Percentiles rank a stretch among this genome's conserved stretches.
Evolutionary conservation across 2,113 vertebrate genomes (phyloP).

Genomic region (Myanophis thanlyinensis): DNA sequence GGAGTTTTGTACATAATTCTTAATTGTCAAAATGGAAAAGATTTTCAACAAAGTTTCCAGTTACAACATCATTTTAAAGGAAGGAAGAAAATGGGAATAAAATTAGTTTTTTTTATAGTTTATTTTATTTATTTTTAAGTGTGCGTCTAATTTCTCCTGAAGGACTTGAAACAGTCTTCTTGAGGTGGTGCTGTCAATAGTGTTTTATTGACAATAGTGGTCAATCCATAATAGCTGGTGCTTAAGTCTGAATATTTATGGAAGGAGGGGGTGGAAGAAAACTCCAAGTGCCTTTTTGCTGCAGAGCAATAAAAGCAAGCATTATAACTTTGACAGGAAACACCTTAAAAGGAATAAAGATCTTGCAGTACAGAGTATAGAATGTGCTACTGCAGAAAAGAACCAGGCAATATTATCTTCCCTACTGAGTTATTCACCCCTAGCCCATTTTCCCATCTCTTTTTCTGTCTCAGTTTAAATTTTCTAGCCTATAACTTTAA

Average conservation of each 20-base stretch:
- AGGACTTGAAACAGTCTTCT: background rate
- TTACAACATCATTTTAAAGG: background rate
- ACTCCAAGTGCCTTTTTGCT: background rate
- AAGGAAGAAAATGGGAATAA: background rate
- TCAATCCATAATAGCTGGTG: background rate
- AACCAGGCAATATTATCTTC: background rate
- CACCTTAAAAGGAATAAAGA: slow-evolving; percentile 26
- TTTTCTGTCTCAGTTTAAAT: background rate
- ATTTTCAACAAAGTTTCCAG: slow-evolving; percentile 14
- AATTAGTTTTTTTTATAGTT: background rate
- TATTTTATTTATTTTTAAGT: background rate
- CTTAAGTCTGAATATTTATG: background rate
- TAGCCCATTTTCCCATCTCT: background rate
- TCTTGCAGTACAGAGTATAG: background rate
- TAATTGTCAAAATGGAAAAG: slow-evolving; percentile 35
- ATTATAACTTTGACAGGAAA: slow-evolving; percentile 1
- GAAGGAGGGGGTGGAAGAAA: background rate
- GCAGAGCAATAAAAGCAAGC: slow-evolving; percentile 12
- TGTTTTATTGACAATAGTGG: background rate
- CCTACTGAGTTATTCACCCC: slow-evolving; percentile 21
- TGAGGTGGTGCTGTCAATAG: slow-evolving; percentile 1
- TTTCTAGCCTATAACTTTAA: slow-evolving; percentile 9
- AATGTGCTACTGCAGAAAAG: background rate
- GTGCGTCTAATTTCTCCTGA: background rate
- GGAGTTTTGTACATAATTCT: slow-evolving; percentile 20